Conservation (phyloP, 2,113 vertebrate species). For the Potamarius usumacintae region DNA sequence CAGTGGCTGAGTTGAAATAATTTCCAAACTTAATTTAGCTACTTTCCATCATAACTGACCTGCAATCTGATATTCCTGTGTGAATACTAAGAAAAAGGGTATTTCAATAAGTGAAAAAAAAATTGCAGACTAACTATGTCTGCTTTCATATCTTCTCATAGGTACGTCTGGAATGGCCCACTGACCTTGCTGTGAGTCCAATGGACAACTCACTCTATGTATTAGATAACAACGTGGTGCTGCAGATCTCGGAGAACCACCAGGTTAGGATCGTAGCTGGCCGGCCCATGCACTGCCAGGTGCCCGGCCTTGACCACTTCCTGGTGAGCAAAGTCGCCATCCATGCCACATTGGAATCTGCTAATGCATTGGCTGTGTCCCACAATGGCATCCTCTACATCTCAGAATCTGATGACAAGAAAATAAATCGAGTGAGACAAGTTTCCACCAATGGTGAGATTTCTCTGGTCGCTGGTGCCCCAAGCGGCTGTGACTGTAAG, state of each 20-base stretch:
- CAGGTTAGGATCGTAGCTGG: slow-evolving; percentile 95
- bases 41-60: not conserved
- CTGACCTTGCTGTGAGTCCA: slow-evolving; percentile 90
- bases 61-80: not conserved
- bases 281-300: slow-evolving; percentile 97
- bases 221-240: slow-evolving; percentile 94
- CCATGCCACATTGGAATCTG: slow-evolving; percentile 92
- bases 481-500: slow-evolving; percentile 95
- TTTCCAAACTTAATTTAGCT: not conserved
- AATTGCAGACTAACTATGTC: not conserved
- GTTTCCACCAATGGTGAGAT: slow-evolving; percentile 95
- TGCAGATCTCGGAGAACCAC: slow-evolving; percentile 97
- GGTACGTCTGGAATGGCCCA: slow-evolving; percentile 98
- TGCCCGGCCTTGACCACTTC: slow-evolving; percentile 95
- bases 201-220: slow-evolving; percentile 97
- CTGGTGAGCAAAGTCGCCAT: slow-evolving; percentile 92
- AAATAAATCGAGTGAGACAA: slow-evolving; percentile 92
- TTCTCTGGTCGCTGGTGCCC: slow-evolving; percentile 89
- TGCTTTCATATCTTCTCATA: slow-evolving; percentile 55
- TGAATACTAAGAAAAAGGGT: not conserved
- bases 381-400: slow-evolving; percentile 92
- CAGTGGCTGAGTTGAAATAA: not conserved
- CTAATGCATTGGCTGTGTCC: slow-evolving; percentile 88
- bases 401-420: slow-evolving; percentile 94
- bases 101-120: not conserved